phyloP scores from a whole-genome alignment of 2,113 vertebrate species.

The Poeciliopsis occidentalis region DNA sequence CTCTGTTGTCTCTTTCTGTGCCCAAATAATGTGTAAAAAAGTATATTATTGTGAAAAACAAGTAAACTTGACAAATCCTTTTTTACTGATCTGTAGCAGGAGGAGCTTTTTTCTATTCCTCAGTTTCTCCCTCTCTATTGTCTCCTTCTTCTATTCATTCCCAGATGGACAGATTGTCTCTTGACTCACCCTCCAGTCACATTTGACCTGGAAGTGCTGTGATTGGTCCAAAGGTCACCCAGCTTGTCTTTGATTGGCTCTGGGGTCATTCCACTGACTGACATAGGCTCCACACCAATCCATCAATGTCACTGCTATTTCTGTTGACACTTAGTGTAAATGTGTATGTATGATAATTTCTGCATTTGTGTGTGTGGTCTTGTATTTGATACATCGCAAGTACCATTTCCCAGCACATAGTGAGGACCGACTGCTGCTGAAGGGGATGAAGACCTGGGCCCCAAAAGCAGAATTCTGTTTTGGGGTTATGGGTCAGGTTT shows the following conservation, averaged over 20 bases:
- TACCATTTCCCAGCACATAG: too few relatives aligned
- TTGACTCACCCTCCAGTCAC: slow-evolving; percentile 67
- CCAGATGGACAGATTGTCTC: slow-evolving; percentile 66
- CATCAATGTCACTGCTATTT: slow-evolving; percentile 74
- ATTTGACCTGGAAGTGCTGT: slow-evolving; percentile 81
- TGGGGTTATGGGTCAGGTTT: too few relatives aligned
- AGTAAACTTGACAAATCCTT: too few relatives aligned
- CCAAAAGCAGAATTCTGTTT: too few relatives aligned
- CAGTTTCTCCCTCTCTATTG: slow-evolving; percentile 13
- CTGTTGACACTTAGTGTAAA: slow-evolving; percentile 69
- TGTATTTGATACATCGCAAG: neutral
- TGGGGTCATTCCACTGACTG: slow-evolving; percentile 50
- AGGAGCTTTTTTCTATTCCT: neutral
- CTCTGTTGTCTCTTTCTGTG: neutral
- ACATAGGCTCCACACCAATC: slow-evolving; percentile 71
- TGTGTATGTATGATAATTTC: slow-evolving; percentile 29
- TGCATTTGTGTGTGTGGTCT: neutral
- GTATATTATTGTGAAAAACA: neutral
- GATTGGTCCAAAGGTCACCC: slow-evolving; percentile 79
- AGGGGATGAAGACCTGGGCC: too few relatives aligned
- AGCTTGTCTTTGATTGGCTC: slow-evolving; percentile 66
- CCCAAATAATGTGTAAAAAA: neutral
- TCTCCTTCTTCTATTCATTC: slow-evolving; percentile 50
- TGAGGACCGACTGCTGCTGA: too few relatives aligned
- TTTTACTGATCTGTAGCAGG: too few relatives aligned